Evolutionary conservation across 1,140 invertebrate genomes (phyloP).

Genomic region (Drosophila orena): DNA sequence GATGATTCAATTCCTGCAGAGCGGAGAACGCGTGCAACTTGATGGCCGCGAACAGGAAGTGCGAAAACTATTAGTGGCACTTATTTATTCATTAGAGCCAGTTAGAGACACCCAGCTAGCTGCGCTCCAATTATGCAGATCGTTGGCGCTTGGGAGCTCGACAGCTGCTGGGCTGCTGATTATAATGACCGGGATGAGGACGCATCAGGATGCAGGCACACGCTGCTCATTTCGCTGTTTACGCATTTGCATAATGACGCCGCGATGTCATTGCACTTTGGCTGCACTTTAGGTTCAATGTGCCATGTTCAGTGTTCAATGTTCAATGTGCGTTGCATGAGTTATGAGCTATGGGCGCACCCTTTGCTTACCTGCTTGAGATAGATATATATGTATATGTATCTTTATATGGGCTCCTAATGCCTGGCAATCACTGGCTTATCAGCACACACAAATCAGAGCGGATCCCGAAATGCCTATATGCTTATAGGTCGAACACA

Average conservation of each 20-base stretch:
- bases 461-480: conserved; percentile 30
- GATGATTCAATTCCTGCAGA: conserved; percentile 38
- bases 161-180: conserved; percentile 5
- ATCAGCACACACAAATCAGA: conserved; percentile 68
- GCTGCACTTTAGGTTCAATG: conserved; percentile 41
- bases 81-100: conserved; percentile 83
- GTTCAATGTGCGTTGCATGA: conserved; percentile 10
- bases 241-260: conserved; percentile 69
- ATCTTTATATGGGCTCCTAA: conserved; percentile 35
- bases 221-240: conserved; percentile 24
- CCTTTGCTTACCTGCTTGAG: conserved; percentile 48
- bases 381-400: conserved; percentile 11
- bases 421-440: conserved; percentile 49
- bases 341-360: conserved; percentile 15
- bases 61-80: conserved; percentile 83
- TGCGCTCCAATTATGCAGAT: conserved; percentile 68
- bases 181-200: conserved; percentile 5
- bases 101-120: conserved; percentile 72
- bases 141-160: conserved; percentile 13
- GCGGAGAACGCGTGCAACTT: conserved; percentile 45
- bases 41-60: conserved; percentile 76
- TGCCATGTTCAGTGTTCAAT: conserved; percentile 1
- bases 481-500: conserved; percentile 20
- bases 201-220: conserved; percentile 58
- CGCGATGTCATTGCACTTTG: conserved; percentile 58